A percentile compares a stretch with the other conserved stretches of the same genome.
phyloP scores from a whole-genome alignment of 2,797 vertebrate genomes.

The Falco berigora region DNA sequence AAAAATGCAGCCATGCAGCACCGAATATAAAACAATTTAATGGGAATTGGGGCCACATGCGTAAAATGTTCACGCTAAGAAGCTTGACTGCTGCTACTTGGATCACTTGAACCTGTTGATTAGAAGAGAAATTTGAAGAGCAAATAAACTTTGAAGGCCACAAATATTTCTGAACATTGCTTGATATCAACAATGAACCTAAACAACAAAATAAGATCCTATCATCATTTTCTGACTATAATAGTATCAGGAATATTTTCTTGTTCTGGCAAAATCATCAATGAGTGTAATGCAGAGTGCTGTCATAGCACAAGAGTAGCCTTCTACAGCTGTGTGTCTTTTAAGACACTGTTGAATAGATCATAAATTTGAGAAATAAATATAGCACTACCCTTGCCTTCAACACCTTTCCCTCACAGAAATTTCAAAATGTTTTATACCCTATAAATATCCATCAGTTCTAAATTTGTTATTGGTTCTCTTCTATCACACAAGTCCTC shows the following conservation, averaged over 20 bases:
- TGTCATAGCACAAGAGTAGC: neutral
- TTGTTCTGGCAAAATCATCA: neutral
- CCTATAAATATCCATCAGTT: neutral
- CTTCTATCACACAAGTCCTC: neutral
- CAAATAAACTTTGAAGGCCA: neutral
- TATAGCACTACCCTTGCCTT: neutral
- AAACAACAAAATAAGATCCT: neutral
- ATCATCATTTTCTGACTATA: neutral
- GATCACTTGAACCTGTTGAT: neutral
- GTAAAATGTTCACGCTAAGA: neutral
- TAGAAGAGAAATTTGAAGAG: neutral
- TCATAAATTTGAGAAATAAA: conserved; percentile 1
- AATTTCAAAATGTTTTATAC: neutral
- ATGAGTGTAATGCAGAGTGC: neutral
- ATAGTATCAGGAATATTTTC: neutral
- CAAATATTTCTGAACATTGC: neutral
- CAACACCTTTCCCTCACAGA: neutral
- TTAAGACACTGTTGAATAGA: neutral
- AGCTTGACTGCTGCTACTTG: neutral
- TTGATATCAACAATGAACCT: neutral
- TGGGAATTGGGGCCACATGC: neutral
- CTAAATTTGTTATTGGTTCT: neutral
- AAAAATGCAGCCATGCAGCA: neutral
- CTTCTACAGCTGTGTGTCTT: neutral
- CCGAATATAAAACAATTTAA: conserved; percentile 22